Evolutionary conservation across 2,797 vertebrate species (phyloP), one percentile per base, ranked within the genome.

Genomic region (Anguilla obscura): DNA sequence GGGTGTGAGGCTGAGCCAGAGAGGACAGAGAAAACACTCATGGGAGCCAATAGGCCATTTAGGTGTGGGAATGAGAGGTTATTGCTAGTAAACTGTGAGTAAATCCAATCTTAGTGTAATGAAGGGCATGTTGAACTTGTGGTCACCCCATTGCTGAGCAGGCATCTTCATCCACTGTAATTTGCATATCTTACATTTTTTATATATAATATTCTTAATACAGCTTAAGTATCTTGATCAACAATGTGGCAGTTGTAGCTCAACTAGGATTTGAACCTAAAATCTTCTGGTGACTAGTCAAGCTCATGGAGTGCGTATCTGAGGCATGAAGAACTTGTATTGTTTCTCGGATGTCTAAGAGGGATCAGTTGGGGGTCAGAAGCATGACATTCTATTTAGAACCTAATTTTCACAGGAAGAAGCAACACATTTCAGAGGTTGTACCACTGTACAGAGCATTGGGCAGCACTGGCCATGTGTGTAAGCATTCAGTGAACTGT

Each of bases 1-100:
- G 24, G 40, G 21, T 50, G 0, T 82, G 21, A 50, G 33, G 6
- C 18, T 48, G 33, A 21, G 79, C 45, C 45, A 50, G 40, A n/a
- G 79, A 82, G 79, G 18, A 50, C 79, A 82, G 79, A 82, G 79
- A 45, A 82, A 24, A 82, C 79, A 82, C 18, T 82, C 45, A 1
- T n/a, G 5, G 18, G 79, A 82, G 79, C 79, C 79, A 82, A 24
- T n/a, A 82, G 45, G 40, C 40, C 79, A n/a, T 82, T 82, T 50
- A 45, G 18, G 79, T 82, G 79, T 82, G 21, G 40, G 40, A 82
- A 50, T 82, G 24, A 21, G 18, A 48, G 18, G 14, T 18, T 21
- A 50, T 82, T n/a, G 79, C 18, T 16, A 79, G 74, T 82, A 30
- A 48, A 48, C 45, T 48, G 40, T 45, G 9, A 50, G 45, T 9